A percentile compares a stretch with the other conserved stretches of the same genome.
Evolutionary conservation across 2,113 vertebrate species (phyloP).

Genomic region (Fregetta grallaria): DNA sequence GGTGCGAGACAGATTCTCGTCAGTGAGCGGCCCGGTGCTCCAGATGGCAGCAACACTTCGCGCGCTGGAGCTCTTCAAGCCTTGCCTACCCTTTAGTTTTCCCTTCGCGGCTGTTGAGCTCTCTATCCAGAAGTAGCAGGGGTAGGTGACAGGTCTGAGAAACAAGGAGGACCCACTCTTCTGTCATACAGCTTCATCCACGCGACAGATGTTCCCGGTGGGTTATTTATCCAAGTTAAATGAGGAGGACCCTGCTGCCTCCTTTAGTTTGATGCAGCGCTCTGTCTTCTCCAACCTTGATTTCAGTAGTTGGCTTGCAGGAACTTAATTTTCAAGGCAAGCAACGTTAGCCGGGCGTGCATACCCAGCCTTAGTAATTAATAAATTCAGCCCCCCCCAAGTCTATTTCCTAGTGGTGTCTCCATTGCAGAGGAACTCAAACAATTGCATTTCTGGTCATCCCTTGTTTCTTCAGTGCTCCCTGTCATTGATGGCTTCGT

Average conservation of each 20-base stretch:
- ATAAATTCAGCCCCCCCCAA: not conserved
- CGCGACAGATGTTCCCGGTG: fast-evolving
- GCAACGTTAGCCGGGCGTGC: not conserved
- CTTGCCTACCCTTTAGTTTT: not conserved
- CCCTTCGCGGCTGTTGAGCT: not conserved
- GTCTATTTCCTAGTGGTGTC: not conserved
- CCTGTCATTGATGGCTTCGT: not conserved
- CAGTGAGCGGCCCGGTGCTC: not conserved
- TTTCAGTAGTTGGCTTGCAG: not conserved
- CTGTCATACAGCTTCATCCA: not conserved
- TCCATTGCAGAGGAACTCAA: not conserved
- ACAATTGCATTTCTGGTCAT: not conserved
- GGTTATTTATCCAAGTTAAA: not conserved
- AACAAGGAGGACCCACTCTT: no score
- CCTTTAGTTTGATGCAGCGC: not conserved
- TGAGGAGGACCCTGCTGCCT: not conserved
- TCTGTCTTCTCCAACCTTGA: not conserved
- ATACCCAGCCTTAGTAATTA: not conserved
- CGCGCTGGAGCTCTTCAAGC: not conserved
- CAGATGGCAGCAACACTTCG: conserved; percentile 50
- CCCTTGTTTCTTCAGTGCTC: not conserved
- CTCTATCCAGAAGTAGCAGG: no score
- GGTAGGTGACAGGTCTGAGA: no score
- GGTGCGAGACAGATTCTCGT: not conserved
- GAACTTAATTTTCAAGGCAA: not conserved